Conservation (phyloP, 2,888 invertebrate genomes). For the Epiperipatus broadwayi region DNA sequence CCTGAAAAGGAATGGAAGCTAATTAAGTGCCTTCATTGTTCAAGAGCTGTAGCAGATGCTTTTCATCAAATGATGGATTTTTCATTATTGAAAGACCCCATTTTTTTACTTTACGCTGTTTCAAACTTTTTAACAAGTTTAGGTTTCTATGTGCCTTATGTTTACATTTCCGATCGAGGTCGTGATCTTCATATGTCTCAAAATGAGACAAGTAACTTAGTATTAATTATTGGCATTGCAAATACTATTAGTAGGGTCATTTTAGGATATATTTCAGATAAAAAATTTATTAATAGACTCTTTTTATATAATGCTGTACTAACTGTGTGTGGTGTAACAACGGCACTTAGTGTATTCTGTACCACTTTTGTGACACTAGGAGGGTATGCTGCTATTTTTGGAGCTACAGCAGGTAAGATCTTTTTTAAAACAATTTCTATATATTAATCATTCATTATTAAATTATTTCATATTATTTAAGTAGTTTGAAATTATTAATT, state of each 20-base stretch:
- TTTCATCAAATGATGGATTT: conserved; percentile 66
- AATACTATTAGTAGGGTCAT: conserved; percentile 74
- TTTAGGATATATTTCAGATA: conserved; percentile 67
- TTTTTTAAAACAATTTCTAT: no score
- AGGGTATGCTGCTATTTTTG: conserved; percentile 57
- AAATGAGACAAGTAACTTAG: conserved; percentile 43
- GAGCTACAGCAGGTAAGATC: conserved; percentile 59
- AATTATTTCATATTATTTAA: no score
- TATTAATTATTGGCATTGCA: conserved; percentile 62
- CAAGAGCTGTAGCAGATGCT: conserved; percentile 26
- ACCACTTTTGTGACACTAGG: conserved; percentile 49
- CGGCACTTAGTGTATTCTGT: conserved; percentile 56
- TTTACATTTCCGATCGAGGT: conserved; percentile 55
- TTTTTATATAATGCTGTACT: conserved; percentile 72
- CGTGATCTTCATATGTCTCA: conserved; percentile 38
- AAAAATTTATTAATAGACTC: conserved; percentile 73
- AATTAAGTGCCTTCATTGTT: no score
- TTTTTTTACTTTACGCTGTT: conserved; percentile 69
- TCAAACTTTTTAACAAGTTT: conserved; percentile 90
- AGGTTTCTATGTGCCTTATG: conserved; percentile 81
- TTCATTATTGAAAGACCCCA: conserved; percentile 55
- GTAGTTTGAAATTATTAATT: no score
- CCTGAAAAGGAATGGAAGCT: no score
- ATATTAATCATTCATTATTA: no score
- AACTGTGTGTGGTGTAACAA: conserved; percentile 66